phyloP scores from a whole-genome alignment of 2,797 vertebrate species.

The Hybognathus amarus region DNA sequence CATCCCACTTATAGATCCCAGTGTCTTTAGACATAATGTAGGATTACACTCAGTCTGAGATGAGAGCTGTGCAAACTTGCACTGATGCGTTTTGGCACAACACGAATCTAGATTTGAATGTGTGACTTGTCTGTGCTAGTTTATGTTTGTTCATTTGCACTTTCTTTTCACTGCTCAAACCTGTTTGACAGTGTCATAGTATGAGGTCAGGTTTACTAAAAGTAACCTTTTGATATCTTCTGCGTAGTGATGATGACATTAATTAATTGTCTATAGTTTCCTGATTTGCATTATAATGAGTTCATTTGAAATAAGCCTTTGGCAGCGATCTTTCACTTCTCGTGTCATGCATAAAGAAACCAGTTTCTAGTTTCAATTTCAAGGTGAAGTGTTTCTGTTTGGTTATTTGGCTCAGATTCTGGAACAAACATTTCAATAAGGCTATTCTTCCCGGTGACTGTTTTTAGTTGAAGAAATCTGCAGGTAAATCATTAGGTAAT shows the following conservation, averaged over 20 bases:
- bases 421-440: slow-evolving; percentile 20
- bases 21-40: background rate
- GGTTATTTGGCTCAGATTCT: slow-evolving; percentile 28
- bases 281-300: background rate
- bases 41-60: background rate
- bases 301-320: background rate
- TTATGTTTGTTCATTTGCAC: background rate
- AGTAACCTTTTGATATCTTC: background rate
- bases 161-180: slow-evolving; percentile 7
- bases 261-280: background rate
- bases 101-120: background rate
- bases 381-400: slow-evolving; percentile 43
- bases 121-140: background rate
- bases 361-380: slow-evolving; percentile 55
- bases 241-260: background rate
- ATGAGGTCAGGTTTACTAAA: background rate
- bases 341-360: background rate
- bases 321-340: background rate
- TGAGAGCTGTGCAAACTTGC: background rate
- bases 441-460: slow-evolving; percentile 21
- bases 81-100: background rate
- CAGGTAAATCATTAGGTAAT: slow-evolving; percentile 11
- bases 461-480: slow-evolving; percentile 27
- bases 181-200: slow-evolving; percentile 8
- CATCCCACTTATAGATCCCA: background rate